A percentile compares a stretch with the other conserved stretches of the same genome.
Evolutionary conservation across 2,113 vertebrate genomes (phyloP).

Genomic region (Sardina pilchardus): DNA sequence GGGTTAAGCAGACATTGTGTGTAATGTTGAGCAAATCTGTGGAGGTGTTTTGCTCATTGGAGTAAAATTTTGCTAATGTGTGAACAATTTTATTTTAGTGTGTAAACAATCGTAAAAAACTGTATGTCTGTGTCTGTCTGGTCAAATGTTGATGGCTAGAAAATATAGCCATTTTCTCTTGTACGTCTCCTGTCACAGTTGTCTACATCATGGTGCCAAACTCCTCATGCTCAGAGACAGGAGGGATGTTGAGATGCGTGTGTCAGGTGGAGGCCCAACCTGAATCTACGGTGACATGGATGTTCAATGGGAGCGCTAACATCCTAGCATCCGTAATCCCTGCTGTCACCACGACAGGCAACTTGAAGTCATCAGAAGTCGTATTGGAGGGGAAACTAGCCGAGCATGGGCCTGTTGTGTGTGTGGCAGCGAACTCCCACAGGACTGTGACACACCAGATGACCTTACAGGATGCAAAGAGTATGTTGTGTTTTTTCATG

Average conservation of each 20-base stretch:
- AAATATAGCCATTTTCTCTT: not conserved
- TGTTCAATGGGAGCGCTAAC: constrained; percentile 37
- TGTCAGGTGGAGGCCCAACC: constrained; percentile 48
- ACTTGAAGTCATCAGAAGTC: constrained; percentile 19
- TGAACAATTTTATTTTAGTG: no score
- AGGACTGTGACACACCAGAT: constrained; percentile 35
- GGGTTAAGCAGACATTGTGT: no score
- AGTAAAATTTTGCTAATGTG: no score
- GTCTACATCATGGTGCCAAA: constrained; percentile 45
- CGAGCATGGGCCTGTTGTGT: constrained; percentile 26
- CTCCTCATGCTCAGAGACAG: constrained; percentile 40
- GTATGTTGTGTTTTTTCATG: not conserved
- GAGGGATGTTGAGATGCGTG: constrained; percentile 38
- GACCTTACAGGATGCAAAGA: not conserved
- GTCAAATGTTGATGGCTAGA: not conserved
- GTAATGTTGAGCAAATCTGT: no score
- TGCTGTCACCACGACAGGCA: not conserved
- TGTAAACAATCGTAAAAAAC: no score
- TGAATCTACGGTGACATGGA: constrained; percentile 46
- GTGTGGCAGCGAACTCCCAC: constrained; percentile 40
- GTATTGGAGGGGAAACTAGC: not conserved
- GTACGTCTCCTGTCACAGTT: constrained; percentile 36
- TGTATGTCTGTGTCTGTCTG: not conserved
- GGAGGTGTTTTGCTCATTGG: no score
- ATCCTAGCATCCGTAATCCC: constrained; percentile 1